Conservation (phyloP, 2,797 vertebrate species). For the Babyrousa celebensis region DNA sequence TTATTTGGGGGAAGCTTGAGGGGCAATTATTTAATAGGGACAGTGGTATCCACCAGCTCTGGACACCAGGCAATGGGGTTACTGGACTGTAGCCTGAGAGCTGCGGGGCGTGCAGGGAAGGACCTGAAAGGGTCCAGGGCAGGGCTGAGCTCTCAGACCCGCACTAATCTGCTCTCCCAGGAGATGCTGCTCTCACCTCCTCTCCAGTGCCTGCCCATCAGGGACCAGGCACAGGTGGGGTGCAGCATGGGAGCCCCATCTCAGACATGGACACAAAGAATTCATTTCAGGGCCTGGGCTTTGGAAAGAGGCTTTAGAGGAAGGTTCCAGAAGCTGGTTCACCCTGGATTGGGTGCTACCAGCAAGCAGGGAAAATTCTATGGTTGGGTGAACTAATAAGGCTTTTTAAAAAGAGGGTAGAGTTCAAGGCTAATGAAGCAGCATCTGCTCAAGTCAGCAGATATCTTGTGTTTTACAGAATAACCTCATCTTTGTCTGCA, state of each 20-base stretch:
- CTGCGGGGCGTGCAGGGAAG: neutral
- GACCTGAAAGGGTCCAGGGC: neutral
- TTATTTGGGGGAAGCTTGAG: neutral
- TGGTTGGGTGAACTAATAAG: neutral
- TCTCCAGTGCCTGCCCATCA: too few relatives aligned
- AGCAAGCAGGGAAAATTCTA: neutral
- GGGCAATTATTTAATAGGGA: neutral
- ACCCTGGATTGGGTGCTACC: neutral
- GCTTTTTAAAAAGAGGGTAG: neutral
- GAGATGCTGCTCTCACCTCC: too few relatives aligned
- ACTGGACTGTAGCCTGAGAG: neutral
- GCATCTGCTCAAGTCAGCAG: neutral
- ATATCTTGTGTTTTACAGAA: neutral
- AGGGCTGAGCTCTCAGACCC: too few relatives aligned
- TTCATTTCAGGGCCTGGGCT: neutral
- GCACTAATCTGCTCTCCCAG: too few relatives aligned
- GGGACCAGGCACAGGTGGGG: too few relatives aligned
- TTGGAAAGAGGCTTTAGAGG: neutral
- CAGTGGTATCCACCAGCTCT: neutral
- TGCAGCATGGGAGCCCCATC: neutral
- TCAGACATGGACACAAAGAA: neutral
- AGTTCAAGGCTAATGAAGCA: neutral
- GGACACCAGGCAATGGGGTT: neutral
- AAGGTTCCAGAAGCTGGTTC: neutral
- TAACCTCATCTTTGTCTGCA: neutral